Conservation (phyloP, 30 jellyfish, hydroid and myxozoan genomes). For the Turritopsis rubra region DNA sequence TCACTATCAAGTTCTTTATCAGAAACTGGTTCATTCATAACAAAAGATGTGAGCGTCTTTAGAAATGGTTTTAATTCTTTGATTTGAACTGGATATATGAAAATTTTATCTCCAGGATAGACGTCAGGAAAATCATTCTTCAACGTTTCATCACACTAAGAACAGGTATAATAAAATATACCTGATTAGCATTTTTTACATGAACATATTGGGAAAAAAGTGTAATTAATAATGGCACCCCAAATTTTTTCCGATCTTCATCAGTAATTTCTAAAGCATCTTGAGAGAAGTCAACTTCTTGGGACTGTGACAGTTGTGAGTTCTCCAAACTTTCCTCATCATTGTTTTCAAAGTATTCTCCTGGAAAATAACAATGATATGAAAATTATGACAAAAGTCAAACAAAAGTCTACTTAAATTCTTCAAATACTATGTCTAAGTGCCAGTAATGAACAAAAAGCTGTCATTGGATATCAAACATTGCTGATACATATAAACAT, state of each 20-base stretch:
- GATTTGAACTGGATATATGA: not conserved
- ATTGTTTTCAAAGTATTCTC: not conserved
- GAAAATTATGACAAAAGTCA: not conserved
- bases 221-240: not conserved
- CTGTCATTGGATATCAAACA: too few relatives aligned
- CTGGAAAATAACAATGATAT: not conserved
- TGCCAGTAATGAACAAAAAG: too few relatives aligned
- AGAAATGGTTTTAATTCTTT: slow-evolving; percentile 2
- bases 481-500: too few relatives aligned
- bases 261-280: not conserved
- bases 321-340: not conserved
- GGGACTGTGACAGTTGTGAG: not conserved
- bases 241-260: not conserved
- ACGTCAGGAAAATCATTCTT: slow-evolving; percentile 13
- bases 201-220: too few relatives aligned
- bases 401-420: too few relatives aligned
- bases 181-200: too few relatives aligned
- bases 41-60: not conserved
- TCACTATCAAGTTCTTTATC: not conserved
- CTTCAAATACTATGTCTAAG: too few relatives aligned
- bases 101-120: slow-evolving; percentile 12
- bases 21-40: not conserved
- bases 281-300: not conserved
- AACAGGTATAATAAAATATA: too few relatives aligned
- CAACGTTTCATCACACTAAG: not conserved